phyloP scores from a whole-genome alignment of 2,113 vertebrate genomes.

The Micronycteris hirsuta region DNA sequence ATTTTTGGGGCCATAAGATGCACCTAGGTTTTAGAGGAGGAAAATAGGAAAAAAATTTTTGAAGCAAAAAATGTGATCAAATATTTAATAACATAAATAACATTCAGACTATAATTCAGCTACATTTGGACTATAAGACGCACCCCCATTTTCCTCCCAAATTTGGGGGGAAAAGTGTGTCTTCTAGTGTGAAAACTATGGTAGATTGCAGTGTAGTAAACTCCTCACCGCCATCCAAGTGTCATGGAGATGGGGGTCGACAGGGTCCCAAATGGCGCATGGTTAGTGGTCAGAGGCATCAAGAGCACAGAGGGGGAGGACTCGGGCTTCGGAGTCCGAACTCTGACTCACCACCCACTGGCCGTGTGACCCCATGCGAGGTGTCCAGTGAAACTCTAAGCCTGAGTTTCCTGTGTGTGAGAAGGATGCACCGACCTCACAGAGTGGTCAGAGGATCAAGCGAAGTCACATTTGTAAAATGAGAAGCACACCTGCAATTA shows the following conservation, averaged over 20 bases:
- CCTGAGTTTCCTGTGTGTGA: neutral
- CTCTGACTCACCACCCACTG: neutral
- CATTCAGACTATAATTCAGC: no score
- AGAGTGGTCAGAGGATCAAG: neutral
- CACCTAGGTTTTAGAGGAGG: no score
- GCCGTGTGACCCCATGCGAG: neutral
- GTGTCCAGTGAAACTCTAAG: neutral
- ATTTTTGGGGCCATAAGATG: no score
- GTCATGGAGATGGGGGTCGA: neutral
- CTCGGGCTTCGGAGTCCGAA: neutral
- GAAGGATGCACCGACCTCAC: neutral
- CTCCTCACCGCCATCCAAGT: neutral
- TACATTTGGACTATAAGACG: no score
- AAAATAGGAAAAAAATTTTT: no score
- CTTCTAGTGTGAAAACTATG: no score
- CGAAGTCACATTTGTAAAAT: rapidly evolving
- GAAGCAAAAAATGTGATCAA: no score
- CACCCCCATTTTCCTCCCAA: no score
- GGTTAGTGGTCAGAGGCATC: neutral
- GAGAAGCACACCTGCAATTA: no score
- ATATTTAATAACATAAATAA: no score
- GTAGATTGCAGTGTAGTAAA: neutral
- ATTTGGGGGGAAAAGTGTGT: no score
- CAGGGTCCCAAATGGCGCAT: neutral
- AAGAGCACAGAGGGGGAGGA: neutral